phyloP scores from a whole-genome alignment of 2,113 vertebrate species.

The Coptodon bakossiorum region DNA sequence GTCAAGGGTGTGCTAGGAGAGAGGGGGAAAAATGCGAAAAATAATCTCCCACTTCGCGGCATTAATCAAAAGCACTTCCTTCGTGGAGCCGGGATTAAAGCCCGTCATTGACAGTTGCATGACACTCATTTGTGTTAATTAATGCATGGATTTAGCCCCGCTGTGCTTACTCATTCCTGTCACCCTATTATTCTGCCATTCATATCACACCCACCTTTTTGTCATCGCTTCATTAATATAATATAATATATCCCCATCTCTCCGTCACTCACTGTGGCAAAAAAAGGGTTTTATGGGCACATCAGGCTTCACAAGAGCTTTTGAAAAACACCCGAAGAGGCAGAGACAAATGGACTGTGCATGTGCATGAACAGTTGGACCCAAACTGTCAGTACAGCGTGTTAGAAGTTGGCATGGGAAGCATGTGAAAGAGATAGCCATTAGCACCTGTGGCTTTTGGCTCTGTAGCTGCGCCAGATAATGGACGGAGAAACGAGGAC shows the following conservation, averaged over 20 bases:
- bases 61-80: conserved; percentile 24
- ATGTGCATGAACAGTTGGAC: conserved; percentile 47
- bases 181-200: conserved; percentile 31
- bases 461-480: conserved; percentile 6
- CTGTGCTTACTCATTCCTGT: conserved; percentile 29
- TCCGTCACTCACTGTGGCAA: background rate
- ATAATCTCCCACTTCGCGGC: conserved; percentile 6
- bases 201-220: conserved; percentile 39
- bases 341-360: conserved; percentile 52
- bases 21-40: background rate
- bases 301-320: conserved; percentile 19
- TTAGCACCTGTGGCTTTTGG: conserved; percentile 57
- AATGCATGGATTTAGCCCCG: conserved; percentile 32
- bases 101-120: conserved; percentile 14
- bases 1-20: conserved; percentile 7
- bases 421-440: conserved; percentile 31
- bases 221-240: conserved; percentile 45
- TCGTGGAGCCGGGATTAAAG: conserved; percentile 19
- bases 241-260: conserved; percentile 32
- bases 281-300: conserved; percentile 17
- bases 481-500: conserved; percentile 40
- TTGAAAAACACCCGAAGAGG: conserved; percentile 17
- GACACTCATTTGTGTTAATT: conserved; percentile 52
- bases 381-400: conserved; percentile 34
- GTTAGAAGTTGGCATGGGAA: conserved; percentile 18